These are phyloP conservation scores for Drosophila seguyi DNA, from an alignment of 1,140 invertebrate genomes.

Conservation along the genomic window DNA sequence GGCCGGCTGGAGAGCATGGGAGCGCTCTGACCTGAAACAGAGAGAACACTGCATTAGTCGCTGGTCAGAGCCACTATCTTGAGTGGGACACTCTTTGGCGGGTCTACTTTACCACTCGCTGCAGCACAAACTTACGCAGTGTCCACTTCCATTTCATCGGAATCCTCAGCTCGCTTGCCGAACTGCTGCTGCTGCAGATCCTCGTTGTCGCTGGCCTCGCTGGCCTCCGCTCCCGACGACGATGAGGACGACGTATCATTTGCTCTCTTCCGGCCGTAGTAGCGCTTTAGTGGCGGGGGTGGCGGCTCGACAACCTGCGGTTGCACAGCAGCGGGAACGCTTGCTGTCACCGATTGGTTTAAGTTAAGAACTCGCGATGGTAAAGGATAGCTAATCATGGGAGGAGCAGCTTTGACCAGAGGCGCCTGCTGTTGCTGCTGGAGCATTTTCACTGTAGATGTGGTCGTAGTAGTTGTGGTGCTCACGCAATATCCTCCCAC, in stretches of 20 bases:
- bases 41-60: conserved; percentile 2
- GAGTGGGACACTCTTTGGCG: conserved; percentile 6
- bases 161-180: conserved; percentile 64
- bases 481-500: conserved; percentile 41
- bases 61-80: background rate
- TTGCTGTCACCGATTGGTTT: conserved; percentile 20
- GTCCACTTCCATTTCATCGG: conserved; percentile 79
- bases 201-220: conserved; percentile 62
- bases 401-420: conserved; percentile 26
- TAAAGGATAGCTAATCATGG: conserved; percentile 74
- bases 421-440: conserved; percentile 28
- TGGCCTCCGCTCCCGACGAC: conserved; percentile 57
- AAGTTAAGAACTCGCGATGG: conserved; percentile 47
- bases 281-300: conserved; percentile 86
- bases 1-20: conserved; percentile 65
- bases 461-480: conserved; percentile 63
- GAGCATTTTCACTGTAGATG: conserved; percentile 51
- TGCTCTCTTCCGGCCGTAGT: conserved; percentile 89
- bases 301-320: conserved; percentile 72
- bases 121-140: conserved; percentile 79
- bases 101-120: conserved; percentile 77
- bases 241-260: conserved; percentile 85
- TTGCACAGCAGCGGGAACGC: conserved; percentile 6
- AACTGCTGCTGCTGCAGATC: conserved; percentile 35
- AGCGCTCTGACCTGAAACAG: conserved; percentile 80